phyloP scores from a whole-genome alignment of 2,888 invertebrate species.

The Erebia aethiops region DNA sequence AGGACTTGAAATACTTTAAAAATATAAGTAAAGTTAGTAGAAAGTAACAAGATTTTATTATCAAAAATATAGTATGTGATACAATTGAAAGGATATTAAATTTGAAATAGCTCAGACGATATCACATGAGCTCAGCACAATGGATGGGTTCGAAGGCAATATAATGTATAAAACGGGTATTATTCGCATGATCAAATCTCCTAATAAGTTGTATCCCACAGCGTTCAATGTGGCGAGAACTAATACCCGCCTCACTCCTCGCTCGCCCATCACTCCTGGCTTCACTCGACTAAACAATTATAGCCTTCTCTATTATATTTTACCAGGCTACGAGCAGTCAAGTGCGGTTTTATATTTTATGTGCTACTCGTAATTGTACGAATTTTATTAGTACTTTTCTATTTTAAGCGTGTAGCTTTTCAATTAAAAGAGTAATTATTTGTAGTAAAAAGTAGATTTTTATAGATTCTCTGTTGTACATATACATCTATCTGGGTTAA shows the following conservation, averaged over 20 bases:
- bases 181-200: slow-evolving; percentile 80
- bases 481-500: background rate
- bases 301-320: slow-evolving; percentile 46
- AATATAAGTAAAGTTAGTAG: background rate
- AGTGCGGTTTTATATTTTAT: slow-evolving; percentile 20
- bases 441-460: background rate
- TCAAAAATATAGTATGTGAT: slow-evolving; percentile 27
- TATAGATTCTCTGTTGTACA: background rate
- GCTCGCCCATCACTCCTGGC: slow-evolving; percentile 58
- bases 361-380: slow-evolving; percentile 5
- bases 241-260: slow-evolving; percentile 60
- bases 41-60: slow-evolving; percentile 22
- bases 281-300: slow-evolving; percentile 59
- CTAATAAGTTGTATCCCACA: slow-evolving; percentile 81
- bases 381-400: slow-evolving; percentile 2
- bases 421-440: background rate
- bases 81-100: slow-evolving; percentile 49
- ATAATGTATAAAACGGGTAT: slow-evolving; percentile 79
- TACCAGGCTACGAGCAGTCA: slow-evolving; percentile 26
- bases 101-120: slow-evolving; percentile 58
- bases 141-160: slow-evolving; percentile 57
- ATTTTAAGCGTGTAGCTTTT: background rate
- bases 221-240: slow-evolving; percentile 76
- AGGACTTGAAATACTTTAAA: slow-evolving; percentile 9
- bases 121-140: slow-evolving; percentile 65